Conservation (phyloP, 1,140 invertebrate species). For the Drosophila yakuba region DNA sequence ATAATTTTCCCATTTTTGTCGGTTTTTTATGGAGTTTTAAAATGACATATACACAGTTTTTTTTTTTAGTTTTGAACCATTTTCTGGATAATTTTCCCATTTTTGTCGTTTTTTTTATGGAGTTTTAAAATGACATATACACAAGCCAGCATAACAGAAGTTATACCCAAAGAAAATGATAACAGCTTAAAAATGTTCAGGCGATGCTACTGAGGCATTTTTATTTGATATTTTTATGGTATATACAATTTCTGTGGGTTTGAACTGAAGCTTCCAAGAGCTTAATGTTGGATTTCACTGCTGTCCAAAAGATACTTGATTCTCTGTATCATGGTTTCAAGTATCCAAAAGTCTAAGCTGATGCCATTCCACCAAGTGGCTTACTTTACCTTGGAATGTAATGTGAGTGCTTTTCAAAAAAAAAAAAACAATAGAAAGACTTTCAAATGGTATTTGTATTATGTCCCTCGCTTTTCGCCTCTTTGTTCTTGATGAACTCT, state of each 20-base stretch:
- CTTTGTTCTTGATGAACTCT: slow-evolving; percentile 6
- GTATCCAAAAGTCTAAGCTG: background rate
- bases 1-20: too few species aligned
- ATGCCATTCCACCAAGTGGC: background rate
- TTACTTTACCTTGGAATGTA: background rate
- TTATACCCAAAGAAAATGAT: background rate
- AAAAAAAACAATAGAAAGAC: background rate
- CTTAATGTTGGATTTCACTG: background rate
- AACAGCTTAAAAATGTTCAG: background rate
- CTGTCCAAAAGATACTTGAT: background rate
- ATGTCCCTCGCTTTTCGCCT: too few species aligned
- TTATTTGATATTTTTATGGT: background rate
- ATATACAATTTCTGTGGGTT: too few species aligned
- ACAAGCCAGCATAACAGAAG: background rate
- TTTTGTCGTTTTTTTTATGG: too few species aligned
- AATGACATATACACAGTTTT: too few species aligned
- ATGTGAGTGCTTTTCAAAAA: background rate
- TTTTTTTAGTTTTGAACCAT: too few species aligned
- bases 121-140: too few species aligned
- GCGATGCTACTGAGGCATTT: background rate
- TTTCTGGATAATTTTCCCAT: too few species aligned
- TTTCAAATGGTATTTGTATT: too few species aligned
- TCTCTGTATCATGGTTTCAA: background rate
- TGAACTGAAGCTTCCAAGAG: background rate
- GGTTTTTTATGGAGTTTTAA: too few species aligned